Evolutionary conservation across 2,113 vertebrate genomes (phyloP).

Genomic region (Syngnathus typhle): DNA sequence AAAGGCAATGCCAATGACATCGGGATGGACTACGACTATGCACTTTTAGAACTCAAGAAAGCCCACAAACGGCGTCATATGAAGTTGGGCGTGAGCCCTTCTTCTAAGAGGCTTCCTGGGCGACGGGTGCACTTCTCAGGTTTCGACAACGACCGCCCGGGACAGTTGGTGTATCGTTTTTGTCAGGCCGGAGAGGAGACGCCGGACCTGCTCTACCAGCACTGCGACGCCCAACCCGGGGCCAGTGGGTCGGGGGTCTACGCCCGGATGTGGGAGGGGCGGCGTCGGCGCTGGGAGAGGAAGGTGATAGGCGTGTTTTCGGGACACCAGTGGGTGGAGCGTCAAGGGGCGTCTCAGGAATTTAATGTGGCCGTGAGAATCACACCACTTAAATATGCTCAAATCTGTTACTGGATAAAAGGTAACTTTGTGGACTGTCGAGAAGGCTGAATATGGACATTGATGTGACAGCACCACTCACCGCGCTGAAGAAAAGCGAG

Average conservation of each 20-base stretch:
- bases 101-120: conserved; percentile 79
- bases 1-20: conserved; percentile 94
- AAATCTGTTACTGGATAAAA: conserved; percentile 99
- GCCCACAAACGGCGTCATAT: conserved; percentile 91
- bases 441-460: conserved; percentile 76
- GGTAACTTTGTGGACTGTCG: conserved; percentile 93
- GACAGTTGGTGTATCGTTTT: conserved; percentile 91
- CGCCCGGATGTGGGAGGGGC: conserved; percentile 88
- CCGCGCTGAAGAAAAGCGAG: conserved; percentile 21
- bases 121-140: conserved; percentile 92
- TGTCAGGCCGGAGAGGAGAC: conserved; percentile 90
- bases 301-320: conserved; percentile 97
- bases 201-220: conserved; percentile 88
- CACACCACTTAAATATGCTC: conserved; percentile 95
- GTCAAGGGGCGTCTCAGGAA: conserved; percentile 83
- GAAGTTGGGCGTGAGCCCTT: conserved; percentile 89
- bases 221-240: conserved; percentile 90
- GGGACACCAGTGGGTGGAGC: conserved; percentile 95
- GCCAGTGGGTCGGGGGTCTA: conserved; percentile 95
- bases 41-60: conserved; percentile 91
- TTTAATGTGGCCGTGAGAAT: conserved; percentile 95
- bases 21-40: conserved; percentile 99
- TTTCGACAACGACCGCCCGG: conserved; percentile 86
- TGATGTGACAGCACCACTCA: background rate
- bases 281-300: conserved; percentile 83